Evolutionary conservation across 2,797 vertebrate genomes (phyloP), one percentile per base, ranked within the genome.

Genomic region (Dryobates pubescens): DNA sequence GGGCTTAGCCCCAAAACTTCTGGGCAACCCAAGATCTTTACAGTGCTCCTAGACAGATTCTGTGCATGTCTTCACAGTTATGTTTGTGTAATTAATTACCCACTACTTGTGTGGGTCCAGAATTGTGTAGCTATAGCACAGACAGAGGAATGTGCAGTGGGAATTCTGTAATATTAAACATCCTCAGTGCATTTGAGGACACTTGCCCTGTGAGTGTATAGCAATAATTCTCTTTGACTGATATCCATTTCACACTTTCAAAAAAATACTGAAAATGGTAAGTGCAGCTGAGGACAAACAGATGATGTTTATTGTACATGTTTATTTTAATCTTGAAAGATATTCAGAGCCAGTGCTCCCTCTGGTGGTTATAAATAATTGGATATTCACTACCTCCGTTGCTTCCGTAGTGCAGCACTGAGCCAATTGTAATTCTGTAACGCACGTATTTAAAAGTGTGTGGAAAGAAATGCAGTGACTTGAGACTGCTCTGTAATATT

Each of bases 201-300:
- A 9, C 75, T 73, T 74, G 29, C 87, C 53, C 62, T 88, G 64
- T 71, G 79, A 94, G 86, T 34, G 10, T 95, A 92, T 94, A 95
- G 89, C 80, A 84, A 2, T 91, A 90, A 72, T 45, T 95, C 83
- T 85, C 17, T 91, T 91, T 96, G 92, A 96, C 77, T 91, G 89
- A 93, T 95, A 91, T 67, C 83, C 47, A 49, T 90, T 91, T 96
- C 86, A 85, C 91, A 94, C 92, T 88, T 95, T 74, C 65, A 94
- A 22, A 94, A 82, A 92, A 93, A 84, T 86, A 84, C 89, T 91
- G 89, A 92, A 95, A 95, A 93, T 86, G 87, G 41, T 77, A 92
- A 95, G 95, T 95, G 96, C 95, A 95, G 53, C 69, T 96, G 92
- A 96, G 95, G 93, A 96, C 94, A 95, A 88, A 74, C 92, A 92